Conservation (phyloP, 2,113 vertebrate genomes). For the Carettochelys insculpta region DNA sequence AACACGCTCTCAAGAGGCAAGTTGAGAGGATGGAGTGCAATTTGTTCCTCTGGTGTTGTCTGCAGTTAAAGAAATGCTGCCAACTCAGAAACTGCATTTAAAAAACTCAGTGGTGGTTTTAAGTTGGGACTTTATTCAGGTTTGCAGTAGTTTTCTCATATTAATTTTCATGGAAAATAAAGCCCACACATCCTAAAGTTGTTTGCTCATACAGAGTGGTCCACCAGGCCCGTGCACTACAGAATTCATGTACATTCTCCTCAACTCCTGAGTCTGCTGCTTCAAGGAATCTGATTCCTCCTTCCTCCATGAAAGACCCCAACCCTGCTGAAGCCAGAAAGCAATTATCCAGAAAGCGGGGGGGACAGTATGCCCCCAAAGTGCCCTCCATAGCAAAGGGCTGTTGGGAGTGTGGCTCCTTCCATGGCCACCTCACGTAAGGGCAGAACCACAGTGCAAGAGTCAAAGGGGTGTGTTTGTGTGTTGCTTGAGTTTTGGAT, state of each 20-base stretch:
- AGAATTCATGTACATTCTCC: background rate
- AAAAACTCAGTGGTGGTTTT: background rate
- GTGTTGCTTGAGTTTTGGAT: background rate
- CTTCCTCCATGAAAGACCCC: background rate
- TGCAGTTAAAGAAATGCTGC: accelerated
- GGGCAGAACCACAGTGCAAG: background rate
- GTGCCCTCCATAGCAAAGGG: background rate
- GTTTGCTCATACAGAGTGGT: background rate
- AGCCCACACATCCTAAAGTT: background rate
- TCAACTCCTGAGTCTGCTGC: background rate
- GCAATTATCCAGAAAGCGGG: accelerated
- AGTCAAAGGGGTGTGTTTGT: accelerated
- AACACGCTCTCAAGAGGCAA: accelerated
- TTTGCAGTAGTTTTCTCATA: accelerated
- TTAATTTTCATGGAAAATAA: background rate
- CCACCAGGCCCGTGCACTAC: background rate
- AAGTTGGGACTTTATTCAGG: background rate
- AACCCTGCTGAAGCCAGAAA: background rate
- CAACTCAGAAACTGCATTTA: accelerated
- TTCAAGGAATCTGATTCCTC: background rate
- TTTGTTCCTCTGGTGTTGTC: accelerated
- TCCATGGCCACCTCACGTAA: accelerated
- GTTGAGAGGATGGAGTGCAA: accelerated
- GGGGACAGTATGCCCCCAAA: background rate
- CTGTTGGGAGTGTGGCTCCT: background rate